A percentile compares a stretch with the other conserved stretches of the same genome.
These are phyloP conservation scores for Mobula birostris DNA, from an alignment of 2,113 vertebrate species.

Conservation along the genomic window DNA sequence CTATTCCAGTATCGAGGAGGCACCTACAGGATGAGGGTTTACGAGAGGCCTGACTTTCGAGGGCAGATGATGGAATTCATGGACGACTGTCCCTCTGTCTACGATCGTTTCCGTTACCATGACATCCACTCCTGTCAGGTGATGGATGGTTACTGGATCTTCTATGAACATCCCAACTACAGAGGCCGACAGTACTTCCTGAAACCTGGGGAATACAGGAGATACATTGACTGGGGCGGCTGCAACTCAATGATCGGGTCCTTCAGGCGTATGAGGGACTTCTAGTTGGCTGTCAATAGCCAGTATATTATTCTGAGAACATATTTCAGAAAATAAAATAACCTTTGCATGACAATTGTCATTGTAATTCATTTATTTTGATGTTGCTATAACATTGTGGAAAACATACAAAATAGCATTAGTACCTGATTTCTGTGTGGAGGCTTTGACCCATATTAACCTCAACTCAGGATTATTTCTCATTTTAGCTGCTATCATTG, in stretches of 20 bases:
- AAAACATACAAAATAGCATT: too few relatives aligned
- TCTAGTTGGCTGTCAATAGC: neutral
- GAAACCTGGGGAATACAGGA: constrained; percentile 21
- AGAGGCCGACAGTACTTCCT: constrained; percentile 16
- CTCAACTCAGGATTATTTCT: too few relatives aligned
- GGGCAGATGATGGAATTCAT: constrained; percentile 28
- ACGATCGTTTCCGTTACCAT: constrained; percentile 25
- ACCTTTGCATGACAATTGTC: too few relatives aligned
- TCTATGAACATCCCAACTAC: constrained; percentile 27
- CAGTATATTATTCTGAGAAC: too few relatives aligned
- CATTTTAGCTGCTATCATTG: too few relatives aligned
- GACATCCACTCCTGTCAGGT: constrained; percentile 22
- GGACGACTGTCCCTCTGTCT: constrained; percentile 28
- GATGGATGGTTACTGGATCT: constrained; percentile 20
- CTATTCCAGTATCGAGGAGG: too few relatives aligned
- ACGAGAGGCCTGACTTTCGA: constrained; percentile 20
- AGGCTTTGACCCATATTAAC: too few relatives aligned
- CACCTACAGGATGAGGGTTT: constrained; percentile 6
- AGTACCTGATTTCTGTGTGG: too few relatives aligned
- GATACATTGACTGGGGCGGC: constrained; percentile 1
- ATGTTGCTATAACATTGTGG: too few relatives aligned
- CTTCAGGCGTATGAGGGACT: constrained; percentile 5
- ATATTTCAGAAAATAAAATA: too few relatives aligned
- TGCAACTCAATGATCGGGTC: neutral
- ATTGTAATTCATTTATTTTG: too few relatives aligned